Percentiles rank a stretch among this genome's conserved stretches.
Evolutionary conservation across 2,113 vertebrate genomes (phyloP).

Genomic region (Nettapus auritus): DNA sequence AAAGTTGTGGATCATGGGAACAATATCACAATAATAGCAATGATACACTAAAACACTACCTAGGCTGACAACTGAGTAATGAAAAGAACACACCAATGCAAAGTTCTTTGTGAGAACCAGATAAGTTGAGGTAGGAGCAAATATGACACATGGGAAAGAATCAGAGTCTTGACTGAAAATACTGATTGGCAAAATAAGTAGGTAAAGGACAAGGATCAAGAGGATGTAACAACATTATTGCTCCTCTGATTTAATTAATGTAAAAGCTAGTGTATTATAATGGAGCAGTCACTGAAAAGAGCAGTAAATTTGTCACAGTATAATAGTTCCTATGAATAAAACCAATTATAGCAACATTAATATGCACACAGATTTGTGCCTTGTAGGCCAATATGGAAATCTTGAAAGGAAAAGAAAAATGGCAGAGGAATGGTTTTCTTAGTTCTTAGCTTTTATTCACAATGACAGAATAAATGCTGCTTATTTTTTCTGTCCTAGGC

Average conservation of each 20-base stretch:
- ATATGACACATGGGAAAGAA: neutral
- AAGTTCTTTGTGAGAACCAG: conserved; percentile 2
- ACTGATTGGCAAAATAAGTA: neutral
- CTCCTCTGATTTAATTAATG: neutral
- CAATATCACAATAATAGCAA: neutral
- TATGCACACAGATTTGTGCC: neutral
- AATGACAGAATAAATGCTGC: neutral
- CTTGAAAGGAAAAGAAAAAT: neutral
- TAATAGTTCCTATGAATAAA: neutral
- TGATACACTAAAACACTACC: neutral
- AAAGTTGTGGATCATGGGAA: neutral
- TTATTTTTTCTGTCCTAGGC: neutral
- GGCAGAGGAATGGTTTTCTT: neutral
- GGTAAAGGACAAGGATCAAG: conserved; percentile 29
- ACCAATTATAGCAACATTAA: neutral
- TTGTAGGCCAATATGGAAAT: neutral
- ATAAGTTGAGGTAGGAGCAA: neutral
- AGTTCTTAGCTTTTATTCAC: neutral
- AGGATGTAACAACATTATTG: neutral
- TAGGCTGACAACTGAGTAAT: neutral
- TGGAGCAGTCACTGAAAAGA: neutral
- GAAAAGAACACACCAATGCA: neutral
- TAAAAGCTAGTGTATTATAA: neutral
- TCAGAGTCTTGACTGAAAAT: neutral
- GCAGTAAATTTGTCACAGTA: neutral